phyloP scores from a whole-genome alignment of 2,888 invertebrate genomes.

The Caradrina clavipalpis region DNA sequence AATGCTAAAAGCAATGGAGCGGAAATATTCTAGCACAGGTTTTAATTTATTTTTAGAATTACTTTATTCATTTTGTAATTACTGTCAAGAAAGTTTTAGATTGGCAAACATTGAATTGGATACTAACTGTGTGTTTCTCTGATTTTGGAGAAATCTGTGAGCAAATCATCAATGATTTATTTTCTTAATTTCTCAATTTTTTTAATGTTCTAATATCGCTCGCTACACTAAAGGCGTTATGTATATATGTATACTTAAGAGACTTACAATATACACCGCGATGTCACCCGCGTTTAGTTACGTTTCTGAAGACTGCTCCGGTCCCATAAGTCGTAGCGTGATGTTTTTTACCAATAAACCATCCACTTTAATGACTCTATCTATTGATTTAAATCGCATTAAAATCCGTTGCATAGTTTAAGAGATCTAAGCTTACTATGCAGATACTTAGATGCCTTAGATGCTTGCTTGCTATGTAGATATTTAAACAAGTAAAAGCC shows the following conservation, averaged over 20 bases:
- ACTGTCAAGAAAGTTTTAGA: constrained; percentile 23
- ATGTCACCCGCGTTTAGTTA: too few relatives aligned
- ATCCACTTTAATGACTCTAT: too few relatives aligned
- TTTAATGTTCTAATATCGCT: too few relatives aligned
- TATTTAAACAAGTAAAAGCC: constrained; percentile 18
- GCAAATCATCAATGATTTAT: background rate
- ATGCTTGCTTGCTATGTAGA: too few relatives aligned
- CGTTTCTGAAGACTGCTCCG: too few relatives aligned
- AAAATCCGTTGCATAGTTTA: too few relatives aligned
- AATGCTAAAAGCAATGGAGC: constrained; percentile 32
- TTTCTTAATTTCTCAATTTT: background rate
- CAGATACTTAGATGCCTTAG: constrained; percentile 6
- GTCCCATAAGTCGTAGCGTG: too few relatives aligned
- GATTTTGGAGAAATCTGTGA: constrained; percentile 31
- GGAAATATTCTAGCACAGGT: constrained; percentile 18
- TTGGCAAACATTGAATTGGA: constrained; percentile 11
- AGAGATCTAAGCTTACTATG: too few relatives aligned
- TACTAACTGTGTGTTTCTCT: background rate
- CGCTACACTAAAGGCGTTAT: background rate
- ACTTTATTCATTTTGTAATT: constrained; percentile 16
- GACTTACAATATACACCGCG: too few relatives aligned
- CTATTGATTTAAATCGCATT: too few relatives aligned
- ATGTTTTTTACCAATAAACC: too few relatives aligned
- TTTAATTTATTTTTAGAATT: constrained; percentile 29
- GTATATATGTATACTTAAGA: background rate